A percentile compares a stretch with the other conserved stretches of the same genome.
Conservation (phyloP, 2,113 vertebrate species). For the Cryptoleucopteryx plumbea region DNA sequence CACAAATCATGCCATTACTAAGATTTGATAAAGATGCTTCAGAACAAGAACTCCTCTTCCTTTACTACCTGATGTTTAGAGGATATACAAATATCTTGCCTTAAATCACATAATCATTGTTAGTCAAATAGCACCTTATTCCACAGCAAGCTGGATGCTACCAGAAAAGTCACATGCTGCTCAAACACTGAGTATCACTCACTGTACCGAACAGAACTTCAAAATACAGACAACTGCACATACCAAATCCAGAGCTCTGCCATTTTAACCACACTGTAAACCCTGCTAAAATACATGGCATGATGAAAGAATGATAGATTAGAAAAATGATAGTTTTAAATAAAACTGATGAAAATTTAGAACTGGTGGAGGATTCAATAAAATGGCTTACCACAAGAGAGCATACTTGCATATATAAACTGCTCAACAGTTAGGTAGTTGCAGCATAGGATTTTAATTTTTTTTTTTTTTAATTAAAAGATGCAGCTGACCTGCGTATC, state of each 20-base stretch:
- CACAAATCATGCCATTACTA: not conserved
- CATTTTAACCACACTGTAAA: not conserved
- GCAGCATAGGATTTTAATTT: not conserved
- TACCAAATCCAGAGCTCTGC: not conserved
- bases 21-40: not conserved
- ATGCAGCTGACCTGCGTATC: not conserved
- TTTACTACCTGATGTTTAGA: not conserved
- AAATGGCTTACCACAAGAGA: constrained; percentile 53
- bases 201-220: rapidly evolving
- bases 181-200: not conserved
- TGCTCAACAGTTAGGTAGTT: not conserved
- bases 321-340: not conserved
- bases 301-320: rapidly evolving
- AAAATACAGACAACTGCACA: not conserved
- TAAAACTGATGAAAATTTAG: not conserved
- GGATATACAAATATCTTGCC: not conserved
- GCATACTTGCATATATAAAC: constrained; percentile 42
- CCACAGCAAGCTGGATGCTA: not conserved
- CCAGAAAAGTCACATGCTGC: not conserved
- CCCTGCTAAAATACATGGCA: not conserved
- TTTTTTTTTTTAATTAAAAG: constrained; percentile 11
- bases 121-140: not conserved
- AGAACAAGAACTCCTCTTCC: not conserved
- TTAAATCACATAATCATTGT: not conserved
- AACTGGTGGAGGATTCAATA: not conserved